Percentiles rank a stretch among this genome's conserved stretches.
These are phyloP conservation scores for Mareca penelope DNA, from an alignment of 2,797 vertebrate species.

Conservation along the genomic window DNA sequence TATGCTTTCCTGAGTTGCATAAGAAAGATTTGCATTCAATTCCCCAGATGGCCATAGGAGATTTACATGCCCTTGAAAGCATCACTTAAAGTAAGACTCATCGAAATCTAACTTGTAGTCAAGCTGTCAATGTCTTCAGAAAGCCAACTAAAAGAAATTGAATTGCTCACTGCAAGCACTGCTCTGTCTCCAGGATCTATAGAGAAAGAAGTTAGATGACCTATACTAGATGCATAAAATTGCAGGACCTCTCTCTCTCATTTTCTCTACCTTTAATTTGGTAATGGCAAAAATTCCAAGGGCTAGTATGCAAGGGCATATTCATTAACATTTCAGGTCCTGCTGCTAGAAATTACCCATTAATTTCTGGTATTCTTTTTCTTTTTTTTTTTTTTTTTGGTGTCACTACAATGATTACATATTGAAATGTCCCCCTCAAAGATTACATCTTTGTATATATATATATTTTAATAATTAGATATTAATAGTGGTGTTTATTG, in stretches of 20 bases:
- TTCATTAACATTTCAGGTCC: constrained; percentile 22
- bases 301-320: not conserved
- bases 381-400: not conserved
- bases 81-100: not conserved
- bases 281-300: not conserved
- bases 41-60: not conserved
- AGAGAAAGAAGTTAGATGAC: not conserved
- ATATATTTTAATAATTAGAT: not conserved
- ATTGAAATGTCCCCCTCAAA: not conserved
- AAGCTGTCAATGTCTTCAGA: not conserved
- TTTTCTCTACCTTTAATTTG: constrained; percentile 17
- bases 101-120: not conserved
- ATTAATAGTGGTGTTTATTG: not conserved
- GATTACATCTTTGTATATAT: not conserved
- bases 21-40: constrained; percentile 45
- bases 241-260: not conserved
- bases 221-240: not conserved
- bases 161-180: not conserved
- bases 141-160: constrained; percentile 20
- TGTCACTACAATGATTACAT: not conserved
- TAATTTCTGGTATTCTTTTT: not conserved
- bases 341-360: not conserved
- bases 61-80: constrained; percentile 34
- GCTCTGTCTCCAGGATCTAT: not conserved
- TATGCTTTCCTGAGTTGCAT: not conserved